Conservation (phyloP, 2,113 vertebrate species). For the Megaleporinus macrocephalus region DNA sequence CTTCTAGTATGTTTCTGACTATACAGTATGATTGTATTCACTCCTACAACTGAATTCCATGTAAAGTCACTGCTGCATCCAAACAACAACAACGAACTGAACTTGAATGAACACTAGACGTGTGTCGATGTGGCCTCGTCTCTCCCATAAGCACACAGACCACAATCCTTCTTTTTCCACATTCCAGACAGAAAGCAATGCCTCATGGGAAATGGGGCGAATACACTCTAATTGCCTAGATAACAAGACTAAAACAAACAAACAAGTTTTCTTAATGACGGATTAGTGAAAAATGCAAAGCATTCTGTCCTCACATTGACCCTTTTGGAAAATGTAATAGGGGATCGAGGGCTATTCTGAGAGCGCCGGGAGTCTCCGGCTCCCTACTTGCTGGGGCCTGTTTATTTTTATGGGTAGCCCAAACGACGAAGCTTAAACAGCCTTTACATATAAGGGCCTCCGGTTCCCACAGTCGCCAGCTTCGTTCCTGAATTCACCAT, state of each 20-base stretch:
- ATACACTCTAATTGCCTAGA: background rate
- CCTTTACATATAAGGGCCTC: slow-evolving; percentile 2
- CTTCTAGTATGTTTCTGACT: too few relatives aligned
- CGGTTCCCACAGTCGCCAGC: background rate
- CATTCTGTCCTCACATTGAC: background rate
- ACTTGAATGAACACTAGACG: background rate
- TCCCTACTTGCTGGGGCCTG: background rate
- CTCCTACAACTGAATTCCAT: too few relatives aligned
- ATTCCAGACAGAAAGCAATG: slow-evolving; percentile 36
- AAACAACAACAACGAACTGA: too few relatives aligned
- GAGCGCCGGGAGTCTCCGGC: background rate
- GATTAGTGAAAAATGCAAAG: background rate
- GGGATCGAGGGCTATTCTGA: background rate
- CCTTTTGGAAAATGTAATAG: background rate
- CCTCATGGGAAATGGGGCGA: slow-evolving; percentile 16
- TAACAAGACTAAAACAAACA: slow-evolving; percentile 12
- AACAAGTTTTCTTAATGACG: background rate
- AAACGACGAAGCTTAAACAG: slow-evolving; percentile 1
- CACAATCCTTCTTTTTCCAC: slow-evolving; percentile 23
- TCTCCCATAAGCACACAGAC: background rate
- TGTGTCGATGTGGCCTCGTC: background rate
- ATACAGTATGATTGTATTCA: too few relatives aligned
- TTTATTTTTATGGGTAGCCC: slow-evolving; percentile 23
- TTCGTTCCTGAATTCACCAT: background rate
- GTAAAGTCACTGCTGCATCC: too few relatives aligned